phyloP scores from a whole-genome alignment of 2,113 vertebrate genomes.

The Leptodactylus fuscus region DNA sequence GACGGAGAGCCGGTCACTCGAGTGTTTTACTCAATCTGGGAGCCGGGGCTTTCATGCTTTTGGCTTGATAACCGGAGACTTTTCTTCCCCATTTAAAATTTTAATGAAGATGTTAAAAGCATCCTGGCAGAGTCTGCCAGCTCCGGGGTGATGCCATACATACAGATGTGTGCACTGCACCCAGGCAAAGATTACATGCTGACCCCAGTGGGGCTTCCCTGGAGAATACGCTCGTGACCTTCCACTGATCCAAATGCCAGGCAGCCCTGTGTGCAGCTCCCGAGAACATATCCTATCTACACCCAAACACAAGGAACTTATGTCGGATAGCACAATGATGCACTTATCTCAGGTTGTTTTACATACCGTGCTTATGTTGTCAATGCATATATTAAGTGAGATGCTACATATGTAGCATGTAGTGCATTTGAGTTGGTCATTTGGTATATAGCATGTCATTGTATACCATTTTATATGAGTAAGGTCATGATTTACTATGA shows the following conservation, averaged over 20 bases:
- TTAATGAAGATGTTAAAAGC: conserved; percentile 52
- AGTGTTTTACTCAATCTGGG: conserved; percentile 20
- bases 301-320: not conserved
- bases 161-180: conserved; percentile 23
- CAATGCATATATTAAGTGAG: not conserved
- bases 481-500: too few species aligned
- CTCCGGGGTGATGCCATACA: conserved; percentile 23
- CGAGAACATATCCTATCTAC: conserved; percentile 1
- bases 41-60: conserved; percentile 22
- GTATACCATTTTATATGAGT: too few species aligned
- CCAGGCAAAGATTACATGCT: conserved; percentile 11
- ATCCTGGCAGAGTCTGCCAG: conserved; percentile 12
- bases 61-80: conserved; percentile 32
- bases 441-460: not conserved
- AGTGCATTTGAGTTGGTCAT: not conserved
- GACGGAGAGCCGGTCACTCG: not conserved
- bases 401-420: not conserved
- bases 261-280: not conserved
- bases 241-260: not conserved
- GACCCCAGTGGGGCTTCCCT: conserved; percentile 43
- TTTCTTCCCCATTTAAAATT: conserved; percentile 40
- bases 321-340: not conserved
- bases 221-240: conserved; percentile 39
- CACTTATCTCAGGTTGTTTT: not conserved
- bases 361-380: not conserved